Base-by-base conservation (phyloP, 2,113 vertebrate genomes). In the Australoheros scitulus region DNA sequence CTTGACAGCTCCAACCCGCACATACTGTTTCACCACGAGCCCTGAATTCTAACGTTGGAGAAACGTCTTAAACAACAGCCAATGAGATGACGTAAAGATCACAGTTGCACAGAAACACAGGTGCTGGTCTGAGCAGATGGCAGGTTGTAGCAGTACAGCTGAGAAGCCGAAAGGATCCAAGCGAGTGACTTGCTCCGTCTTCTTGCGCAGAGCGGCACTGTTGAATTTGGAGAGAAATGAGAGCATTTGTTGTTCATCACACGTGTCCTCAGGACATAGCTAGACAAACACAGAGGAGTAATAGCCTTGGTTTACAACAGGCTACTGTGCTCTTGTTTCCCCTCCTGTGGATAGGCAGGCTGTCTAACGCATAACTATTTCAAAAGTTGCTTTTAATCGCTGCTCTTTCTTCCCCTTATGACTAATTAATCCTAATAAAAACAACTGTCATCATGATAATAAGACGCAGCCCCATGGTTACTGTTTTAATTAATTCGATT, bases 141-240 rank as follows among this genome's bases (percentile, higher is more conserved):
- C 76, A 78, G 75, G 64, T 81, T 50, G 65, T 29, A 26, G 43
- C 74, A 10, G 36, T 24, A 41, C 38, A 18, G 77, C 50, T 72
- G 74, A 70, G 32, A 2, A 63, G 14, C 52, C 47, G 36, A 29
- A 29, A n/a, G 15, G 56, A 77, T 38, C 63, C 47, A 22, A 26
- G 34, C 41, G 34, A 86, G 57, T 4, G 36, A 79, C 68, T 75
- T 77, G 76, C 80, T 81, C 76, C 74, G 83, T 86, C 55, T 76
- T 13, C 52, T 76, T 70, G 87, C 89, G 87, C 90, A 91, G 79
- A 91, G 89, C 86, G 86, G 90, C 89, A 90, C 91, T 94, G 90
- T 93, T 94, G 90, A 87, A 88, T 86, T 81, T 82, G 64, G 77
- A 87, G 64, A 84, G 59, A 90, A 89, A 78, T 79, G 84, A 14